Conservation (phyloP, 2,797 vertebrate genomes). For the Fundulus diaphanus region DNA sequence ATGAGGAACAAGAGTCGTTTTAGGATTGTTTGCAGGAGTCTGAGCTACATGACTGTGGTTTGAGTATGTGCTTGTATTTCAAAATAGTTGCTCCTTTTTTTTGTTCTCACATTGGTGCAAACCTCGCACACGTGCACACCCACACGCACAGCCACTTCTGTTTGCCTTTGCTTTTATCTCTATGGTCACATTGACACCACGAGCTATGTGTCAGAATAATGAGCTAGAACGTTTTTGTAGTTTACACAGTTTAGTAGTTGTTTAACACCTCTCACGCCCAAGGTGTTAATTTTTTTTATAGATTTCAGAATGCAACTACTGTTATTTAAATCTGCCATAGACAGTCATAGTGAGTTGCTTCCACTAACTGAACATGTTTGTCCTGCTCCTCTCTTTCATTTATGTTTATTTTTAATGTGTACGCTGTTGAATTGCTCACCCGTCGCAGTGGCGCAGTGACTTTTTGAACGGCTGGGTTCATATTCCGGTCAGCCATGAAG, state of each 20-base stretch:
- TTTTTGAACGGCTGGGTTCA: slow-evolving; percentile 88
- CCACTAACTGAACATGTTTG: background rate
- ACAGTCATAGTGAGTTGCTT: background rate
- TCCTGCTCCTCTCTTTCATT: background rate
- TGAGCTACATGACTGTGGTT: background rate
- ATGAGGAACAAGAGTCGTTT: slow-evolving; percentile 22
- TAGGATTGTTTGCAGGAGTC: background rate
- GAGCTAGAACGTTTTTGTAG: background rate
- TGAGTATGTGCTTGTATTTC: background rate
- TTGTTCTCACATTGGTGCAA: slow-evolving; percentile 5
- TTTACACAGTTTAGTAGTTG: background rate
- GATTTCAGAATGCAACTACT: background rate
- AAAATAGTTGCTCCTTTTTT: slow-evolving; percentile 12
- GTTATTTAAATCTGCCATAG: background rate
- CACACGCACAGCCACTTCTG: background rate
- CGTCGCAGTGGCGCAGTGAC: slow-evolving; percentile 90
- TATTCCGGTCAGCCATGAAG: slow-evolving; percentile 89
- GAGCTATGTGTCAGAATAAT: slow-evolving; percentile 9
- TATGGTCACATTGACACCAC: background rate
- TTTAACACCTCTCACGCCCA: background rate
- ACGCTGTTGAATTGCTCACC: background rate
- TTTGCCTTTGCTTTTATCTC: slow-evolving; percentile 32
- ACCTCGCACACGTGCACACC: background rate
- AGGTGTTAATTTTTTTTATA: background rate
- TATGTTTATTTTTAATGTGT: background rate